phyloP scores from a whole-genome alignment of 1,140 invertebrate species.

The Ceratitis capitata region DNA sequence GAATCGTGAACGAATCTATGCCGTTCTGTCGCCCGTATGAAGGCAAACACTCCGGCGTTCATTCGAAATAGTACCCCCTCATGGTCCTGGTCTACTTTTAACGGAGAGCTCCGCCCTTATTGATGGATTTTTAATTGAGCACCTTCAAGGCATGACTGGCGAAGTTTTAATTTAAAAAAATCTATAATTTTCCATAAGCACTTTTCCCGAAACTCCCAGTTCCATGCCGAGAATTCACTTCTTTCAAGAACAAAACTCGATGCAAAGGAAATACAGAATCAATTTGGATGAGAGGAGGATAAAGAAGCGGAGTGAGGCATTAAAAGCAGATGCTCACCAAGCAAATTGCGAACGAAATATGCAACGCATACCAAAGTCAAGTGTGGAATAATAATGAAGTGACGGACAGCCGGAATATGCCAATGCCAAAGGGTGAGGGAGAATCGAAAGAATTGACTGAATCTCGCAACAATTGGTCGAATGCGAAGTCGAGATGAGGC shows the following conservation, averaged over 20 bases:
- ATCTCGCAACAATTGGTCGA: not conserved
- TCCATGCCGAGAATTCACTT: not conserved
- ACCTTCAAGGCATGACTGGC: too few species aligned
- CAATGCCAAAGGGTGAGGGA: not conserved
- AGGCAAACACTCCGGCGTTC: too few species aligned
- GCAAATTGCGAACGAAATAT: conserved; percentile 44
- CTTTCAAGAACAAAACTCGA: not conserved
- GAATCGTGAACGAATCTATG: too few species aligned
- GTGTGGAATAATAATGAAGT: conserved; percentile 45
- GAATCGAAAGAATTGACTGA: conserved; percentile 24
- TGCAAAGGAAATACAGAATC: too few species aligned
- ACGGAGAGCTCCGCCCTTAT: too few species aligned
- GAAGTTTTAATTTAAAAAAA: too few species aligned
- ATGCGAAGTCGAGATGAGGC: too few species aligned
- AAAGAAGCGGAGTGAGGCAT: not conserved
- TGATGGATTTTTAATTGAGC: too few species aligned
- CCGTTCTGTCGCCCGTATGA: too few species aligned
- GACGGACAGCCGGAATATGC: not conserved
- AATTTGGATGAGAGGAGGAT: not conserved
- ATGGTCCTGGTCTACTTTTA: too few species aligned
- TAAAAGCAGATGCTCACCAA: conserved; percentile 21
- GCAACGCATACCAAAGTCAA: conserved; percentile 44
- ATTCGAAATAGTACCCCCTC: too few species aligned
- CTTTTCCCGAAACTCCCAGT: not conserved
- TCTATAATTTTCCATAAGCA: too few species aligned